Evolutionary conservation across 1,140 invertebrate species (phyloP), one percentile per base, ranked within the genome.

Genomic region (Cheumatopsyche charites): DNA sequence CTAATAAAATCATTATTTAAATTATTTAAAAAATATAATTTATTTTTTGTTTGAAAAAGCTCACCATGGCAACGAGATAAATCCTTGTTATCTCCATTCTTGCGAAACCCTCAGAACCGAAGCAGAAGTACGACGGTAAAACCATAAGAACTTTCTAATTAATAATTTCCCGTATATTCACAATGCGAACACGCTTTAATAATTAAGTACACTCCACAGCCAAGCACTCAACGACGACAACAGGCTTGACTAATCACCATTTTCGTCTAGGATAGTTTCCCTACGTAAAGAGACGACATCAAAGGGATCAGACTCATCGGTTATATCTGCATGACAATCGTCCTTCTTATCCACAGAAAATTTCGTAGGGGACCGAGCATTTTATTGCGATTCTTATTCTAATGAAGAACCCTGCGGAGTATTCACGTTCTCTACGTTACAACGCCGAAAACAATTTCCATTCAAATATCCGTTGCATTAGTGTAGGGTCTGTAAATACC

Each of bases 381-480:
- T 75, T 75, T 75, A 75, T 75, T 73, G 65, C 72, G 55, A 75
- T 75, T 75, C 74, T 75, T 75, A 75, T 75, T 75, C 74, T 75
- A 75, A 75, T 75, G 74, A 75, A 75, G 74, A 45, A 61, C n/a
- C 62, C 61, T 47, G 11, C 61, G 26, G 41, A 6, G 41, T 67
- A 29, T n/a, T n/a, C n/a, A n/a, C n/a, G n/a, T n/a, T 43, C 65
- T 15, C 15, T 11, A 69, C 47, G 45, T n/a, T 15, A 9, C 21
- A 6, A 47, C 15, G 43, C n/a, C n/a, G n/a, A n/a, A 41, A 58
- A 49, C 36, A 49, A 19, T 69, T 15, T 23, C 23, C 12, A 42
- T 42, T 19, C 62, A 41, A 29, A n/a, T 65, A 29, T 42, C n/a
- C n/a, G n/a, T n/a, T n/a, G n/a, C n/a, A n/a, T n/a, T n/a, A n/a